These are phyloP conservation scores for Pandemis cinnamomeana DNA, from an alignment of 2,888 invertebrate genomes.

Conservation along the genomic window DNA sequence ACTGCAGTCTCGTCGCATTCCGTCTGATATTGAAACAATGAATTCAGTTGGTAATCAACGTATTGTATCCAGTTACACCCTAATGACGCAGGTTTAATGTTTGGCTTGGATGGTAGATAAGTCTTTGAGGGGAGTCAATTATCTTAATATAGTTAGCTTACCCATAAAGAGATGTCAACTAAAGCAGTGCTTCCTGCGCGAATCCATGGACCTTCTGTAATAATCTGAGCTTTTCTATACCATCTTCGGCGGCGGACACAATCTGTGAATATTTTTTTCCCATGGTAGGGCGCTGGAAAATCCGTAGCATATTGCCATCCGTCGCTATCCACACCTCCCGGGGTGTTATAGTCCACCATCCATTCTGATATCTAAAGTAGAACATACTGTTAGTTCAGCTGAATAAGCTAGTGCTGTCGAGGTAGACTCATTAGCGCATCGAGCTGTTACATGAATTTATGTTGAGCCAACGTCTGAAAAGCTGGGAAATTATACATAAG, in stretches of 20 bases:
- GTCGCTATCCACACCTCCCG: constrained; percentile 94
- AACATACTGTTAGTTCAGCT: background rate
- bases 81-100: no score
- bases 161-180: constrained; percentile 91
- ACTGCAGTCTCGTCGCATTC: constrained; percentile 82
- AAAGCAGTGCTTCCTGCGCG: constrained; percentile 94
- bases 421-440: background rate
- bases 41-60: background rate
- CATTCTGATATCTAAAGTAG: constrained; percentile 90
- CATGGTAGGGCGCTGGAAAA: constrained; percentile 94
- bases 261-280: constrained; percentile 93
- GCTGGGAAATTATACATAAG: background rate
- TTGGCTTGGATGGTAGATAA: no score
- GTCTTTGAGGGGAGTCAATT: background rate
- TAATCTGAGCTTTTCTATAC: constrained; percentile 92
- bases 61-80: no score
- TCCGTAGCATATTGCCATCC: constrained; percentile 98
- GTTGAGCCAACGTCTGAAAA: no score
- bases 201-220: constrained; percentile 94
- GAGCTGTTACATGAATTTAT: no score
- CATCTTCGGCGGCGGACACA: constrained; percentile 94
- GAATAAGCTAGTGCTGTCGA: background rate
- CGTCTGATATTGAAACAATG: constrained; percentile 55
- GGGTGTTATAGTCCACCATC: constrained; percentile 95
- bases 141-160: constrained; percentile 59